Base-by-base conservation (phyloP, 2,888 invertebrate species). In the Andricus curvator region DNA sequence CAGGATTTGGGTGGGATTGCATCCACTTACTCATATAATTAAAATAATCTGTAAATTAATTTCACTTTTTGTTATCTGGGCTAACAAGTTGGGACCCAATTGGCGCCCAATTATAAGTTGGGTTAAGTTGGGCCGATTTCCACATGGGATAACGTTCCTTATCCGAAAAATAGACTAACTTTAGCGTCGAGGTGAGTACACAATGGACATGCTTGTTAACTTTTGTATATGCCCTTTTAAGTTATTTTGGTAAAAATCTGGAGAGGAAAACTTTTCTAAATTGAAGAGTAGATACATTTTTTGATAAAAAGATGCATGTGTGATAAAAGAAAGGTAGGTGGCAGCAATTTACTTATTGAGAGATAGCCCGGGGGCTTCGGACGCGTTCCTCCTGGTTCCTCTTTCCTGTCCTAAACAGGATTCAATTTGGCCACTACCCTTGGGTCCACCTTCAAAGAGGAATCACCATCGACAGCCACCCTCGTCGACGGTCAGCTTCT, bases 391-490 rank as follows among this genome's bases (percentile, higher is more conserved):
- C 83, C 84, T 83, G 85, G 85, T 82, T 84, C 83, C 84, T 85
- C 87, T 85, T 85, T 88, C 87, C 87, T 89, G 89, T 91, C 91
- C 91, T 92, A 92, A 92, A 90, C 92, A 91, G 90, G 91, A 92
- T 92, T 92, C 92, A 92, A 93, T 93, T 93, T 92, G 90, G 91
- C 87, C 90, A 88, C 89, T 90, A 87, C 88, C 90, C 90, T 88
- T 88, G 89, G 87, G 90, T 91, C 90, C 89, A 91, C 90, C 91
- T 92, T 92, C 92, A 92, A 92, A 92, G 92, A 91, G 89, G 91
- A 91, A 91, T 91, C 92, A 89, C 91, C 91, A 89, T 89, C 87
- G 88, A 84, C 86, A 85, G 85, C 85, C 88, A 88, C 88, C 89
- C 89, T 88, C 84, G 84, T 86, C 86, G 87, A 88, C 87, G 86